phyloP scores from a whole-genome alignment of 2,113 vertebrate species.

The Sturnira hondurensis region DNA sequence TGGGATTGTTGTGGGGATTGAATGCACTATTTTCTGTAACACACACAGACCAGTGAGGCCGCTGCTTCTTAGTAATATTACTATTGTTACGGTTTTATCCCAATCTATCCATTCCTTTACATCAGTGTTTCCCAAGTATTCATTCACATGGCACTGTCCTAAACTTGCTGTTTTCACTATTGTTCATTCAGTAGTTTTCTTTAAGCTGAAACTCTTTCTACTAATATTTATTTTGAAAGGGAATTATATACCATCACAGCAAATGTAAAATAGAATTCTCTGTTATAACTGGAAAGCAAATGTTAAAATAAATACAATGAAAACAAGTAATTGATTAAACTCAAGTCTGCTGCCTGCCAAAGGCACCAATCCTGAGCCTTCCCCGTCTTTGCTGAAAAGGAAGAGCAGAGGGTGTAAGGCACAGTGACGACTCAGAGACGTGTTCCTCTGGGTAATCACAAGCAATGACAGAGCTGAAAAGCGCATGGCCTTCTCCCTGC shows the following conservation, averaged over 20 bases:
- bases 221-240: background rate
- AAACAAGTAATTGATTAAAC: background rate
- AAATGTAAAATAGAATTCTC: background rate
- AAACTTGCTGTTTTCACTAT: background rate
- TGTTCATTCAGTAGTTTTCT: background rate
- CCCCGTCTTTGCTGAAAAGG: background rate
- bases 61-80: background rate
- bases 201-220: background rate
- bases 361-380: background rate
- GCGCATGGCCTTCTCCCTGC: background rate
- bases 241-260: background rate
- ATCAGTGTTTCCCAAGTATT: background rate
- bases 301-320: background rate
- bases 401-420: accelerated
- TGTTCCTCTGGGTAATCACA: accelerated
- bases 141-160: background rate
- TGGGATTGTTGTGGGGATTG: background rate
- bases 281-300: background rate
- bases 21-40: background rate
- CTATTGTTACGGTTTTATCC: background rate
- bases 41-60: background rate
- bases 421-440: accelerated
- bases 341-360: background rate
- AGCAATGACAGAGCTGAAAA: background rate
- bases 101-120: background rate